Percentiles rank a stretch among this genome's conserved stretches.
These are phyloP conservation scores for Chloroclysta siterata DNA, from an alignment of 2,888 invertebrate genomes.

Conservation along the genomic window DNA sequence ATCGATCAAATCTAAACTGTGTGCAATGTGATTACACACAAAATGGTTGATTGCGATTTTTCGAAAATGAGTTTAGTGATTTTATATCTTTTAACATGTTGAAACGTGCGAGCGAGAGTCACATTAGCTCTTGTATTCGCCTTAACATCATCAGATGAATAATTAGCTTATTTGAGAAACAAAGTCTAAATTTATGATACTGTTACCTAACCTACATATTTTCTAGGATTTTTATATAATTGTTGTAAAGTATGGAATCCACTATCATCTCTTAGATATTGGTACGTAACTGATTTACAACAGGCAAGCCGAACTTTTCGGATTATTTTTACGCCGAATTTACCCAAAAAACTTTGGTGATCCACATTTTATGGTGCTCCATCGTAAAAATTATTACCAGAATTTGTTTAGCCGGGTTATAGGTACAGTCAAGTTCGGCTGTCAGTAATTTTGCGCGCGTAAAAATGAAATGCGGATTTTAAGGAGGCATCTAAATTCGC, in stretches of 20 bases:
- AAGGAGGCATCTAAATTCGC: constrained; percentile 14
- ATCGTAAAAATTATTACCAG: constrained; percentile 36
- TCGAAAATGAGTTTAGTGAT: no score
- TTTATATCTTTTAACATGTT: no score
- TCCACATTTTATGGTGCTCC: constrained; percentile 35
- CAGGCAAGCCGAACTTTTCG: constrained; percentile 36
- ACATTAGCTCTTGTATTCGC: no score
- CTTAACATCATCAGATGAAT: no score
- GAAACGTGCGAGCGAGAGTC: no score
- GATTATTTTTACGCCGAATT: constrained; percentile 44
- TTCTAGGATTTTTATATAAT: no score
- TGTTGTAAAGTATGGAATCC: neutral
- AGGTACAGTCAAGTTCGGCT: constrained; percentile 29
- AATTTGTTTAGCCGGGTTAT: constrained; percentile 35
- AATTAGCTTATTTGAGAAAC: no score
- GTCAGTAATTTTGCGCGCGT: constrained; percentile 28
- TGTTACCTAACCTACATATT: no score
- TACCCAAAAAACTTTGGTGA: constrained; percentile 37
- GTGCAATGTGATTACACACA: no score
- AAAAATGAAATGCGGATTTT: constrained; percentile 28
- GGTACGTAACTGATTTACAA: constrained; percentile 41
- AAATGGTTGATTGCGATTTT: no score
- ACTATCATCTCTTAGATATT: constrained; percentile 8
- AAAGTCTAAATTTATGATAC: no score
- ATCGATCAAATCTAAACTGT: no score